Evolutionary conservation across 1,140 invertebrate species (phyloP).

Genomic region (Diplogasteroides magnus): DNA sequence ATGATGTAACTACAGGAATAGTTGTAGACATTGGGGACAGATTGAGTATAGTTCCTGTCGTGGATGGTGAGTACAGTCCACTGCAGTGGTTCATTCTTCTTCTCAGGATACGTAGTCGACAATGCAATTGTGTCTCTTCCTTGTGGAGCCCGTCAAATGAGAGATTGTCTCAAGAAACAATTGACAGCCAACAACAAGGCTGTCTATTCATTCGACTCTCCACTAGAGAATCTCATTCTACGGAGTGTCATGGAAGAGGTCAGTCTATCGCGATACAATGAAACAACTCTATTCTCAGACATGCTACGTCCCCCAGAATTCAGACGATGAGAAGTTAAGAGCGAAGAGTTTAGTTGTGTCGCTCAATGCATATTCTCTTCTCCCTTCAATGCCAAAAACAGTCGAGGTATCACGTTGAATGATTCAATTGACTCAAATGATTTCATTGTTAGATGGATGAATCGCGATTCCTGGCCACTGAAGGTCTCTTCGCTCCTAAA

Average conservation of each 20-base stretch:
- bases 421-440: too few relatives aligned
- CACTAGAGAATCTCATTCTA: slow-evolving; percentile 57
- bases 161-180: slow-evolving; percentile 57
- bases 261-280: neutral
- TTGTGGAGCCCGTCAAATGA: slow-evolving; percentile 62
- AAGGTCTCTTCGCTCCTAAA: slow-evolving; percentile 66
- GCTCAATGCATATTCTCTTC: neutral
- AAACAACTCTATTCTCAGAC: slow-evolving; percentile 18
- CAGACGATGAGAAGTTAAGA: slow-evolving; percentile 53
- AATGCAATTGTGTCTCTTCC: slow-evolving; percentile 54
- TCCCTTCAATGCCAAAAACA: neutral
- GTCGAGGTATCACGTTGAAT: too few relatives aligned
- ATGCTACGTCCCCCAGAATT: slow-evolving; percentile 61
- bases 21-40: slow-evolving; percentile 66
- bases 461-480: slow-evolving; percentile 61
- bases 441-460: slow-evolving; percentile 35
- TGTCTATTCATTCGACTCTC: slow-evolving; percentile 56
- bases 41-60: slow-evolving; percentile 65
- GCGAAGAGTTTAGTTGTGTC: neutral
- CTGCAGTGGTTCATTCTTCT: too few relatives aligned
- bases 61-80: slow-evolving; percentile 63
- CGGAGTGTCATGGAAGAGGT: slow-evolving; percentile 58
- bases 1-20: slow-evolving; percentile 65
- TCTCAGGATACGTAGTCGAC: slow-evolving; percentile 54
- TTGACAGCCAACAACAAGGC: slow-evolving; percentile 34